Percentiles rank a stretch among this genome's conserved stretches.
phyloP scores from a whole-genome alignment of 2,797 vertebrate species.

The Gallinago solitaria region DNA sequence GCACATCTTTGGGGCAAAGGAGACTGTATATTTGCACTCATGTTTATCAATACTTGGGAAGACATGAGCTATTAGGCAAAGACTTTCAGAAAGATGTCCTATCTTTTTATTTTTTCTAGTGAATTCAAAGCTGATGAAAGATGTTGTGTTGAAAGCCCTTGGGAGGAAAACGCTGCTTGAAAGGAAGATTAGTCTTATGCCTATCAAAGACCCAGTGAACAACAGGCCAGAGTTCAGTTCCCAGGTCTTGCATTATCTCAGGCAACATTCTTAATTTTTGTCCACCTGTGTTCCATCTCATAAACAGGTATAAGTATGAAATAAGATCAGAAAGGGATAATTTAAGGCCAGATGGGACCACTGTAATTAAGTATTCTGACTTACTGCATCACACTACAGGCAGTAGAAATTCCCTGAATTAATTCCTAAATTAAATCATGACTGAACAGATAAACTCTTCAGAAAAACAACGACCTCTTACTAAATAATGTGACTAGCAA shows the following conservation, averaged over 20 bases:
- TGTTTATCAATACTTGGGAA: constrained; percentile 28
- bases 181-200: neutral
- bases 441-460: neutral
- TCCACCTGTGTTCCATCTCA: neutral
- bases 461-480: neutral
- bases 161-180: neutral
- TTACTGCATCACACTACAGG: neutral
- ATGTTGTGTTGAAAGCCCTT: neutral
- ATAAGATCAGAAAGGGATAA: neutral
- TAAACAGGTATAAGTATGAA: neutral
- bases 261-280: neutral
- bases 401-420: constrained; percentile 2
- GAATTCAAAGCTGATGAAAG: constrained; percentile 11
- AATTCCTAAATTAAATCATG: constrained; percentile 27
- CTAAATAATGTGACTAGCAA: neutral
- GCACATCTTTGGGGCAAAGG: constrained; percentile 5
- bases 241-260: neutral
- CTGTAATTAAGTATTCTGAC: neutral
- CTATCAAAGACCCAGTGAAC: neutral
- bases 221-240: neutral
- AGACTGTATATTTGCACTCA: neutral
- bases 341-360: neutral
- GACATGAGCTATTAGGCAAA: neutral
- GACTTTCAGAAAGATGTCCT: neutral
- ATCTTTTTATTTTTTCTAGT: neutral